Evolutionary conservation across 2,888 invertebrate genomes (phyloP), one percentile per base, ranked within the genome.

Genomic region (Eupeodes latifasciatus): DNA sequence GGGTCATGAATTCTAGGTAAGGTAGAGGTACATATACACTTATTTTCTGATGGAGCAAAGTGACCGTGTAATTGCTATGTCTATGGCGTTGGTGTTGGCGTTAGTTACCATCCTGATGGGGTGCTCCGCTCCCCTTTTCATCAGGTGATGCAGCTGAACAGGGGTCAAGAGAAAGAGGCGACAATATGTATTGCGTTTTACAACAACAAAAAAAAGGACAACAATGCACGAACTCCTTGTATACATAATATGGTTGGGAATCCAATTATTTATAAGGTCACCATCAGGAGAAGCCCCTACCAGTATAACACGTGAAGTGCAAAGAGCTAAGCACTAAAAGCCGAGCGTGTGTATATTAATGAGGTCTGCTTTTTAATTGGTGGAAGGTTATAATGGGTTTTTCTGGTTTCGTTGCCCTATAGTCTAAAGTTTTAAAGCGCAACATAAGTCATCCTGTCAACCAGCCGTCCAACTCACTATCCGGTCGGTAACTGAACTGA

Each of bases 201-300:
- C 27, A 44, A 27, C 27, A 27, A 27, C 27, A 27, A 62, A n/a
- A 53, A 71, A 72, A 59, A 57, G 59, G 59, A 59, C 64, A 55
- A 62, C 40, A 44, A 62, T 64, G 51, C 59, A 66, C 14, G 55
- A n/a, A 14, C 34, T 16, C 11, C 62, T 27, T 27, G 27, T 27
- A 59, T 40, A 67, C 53, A 75, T 12, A 71, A 74, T 27, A 27
- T 44, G 61, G 51, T 57, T 55, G 53, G 59, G 53, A 76, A 83
- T 87, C 75, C 72, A 87, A 83, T 87, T 87, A 83, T 82, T 82
- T 80, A 72, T 83, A 64, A 83, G 82, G 76, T 82, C 80, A 76
- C n/a, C 62, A 40, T 11, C 55, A 16, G 47, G 53, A 19, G 19
- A 19, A 79, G 57, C 44, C 44, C 51, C 47, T 2, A 27, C 27